Evolutionary conservation across 2,888 invertebrate species (phyloP).

Genomic region (Oligia latruncula): DNA sequence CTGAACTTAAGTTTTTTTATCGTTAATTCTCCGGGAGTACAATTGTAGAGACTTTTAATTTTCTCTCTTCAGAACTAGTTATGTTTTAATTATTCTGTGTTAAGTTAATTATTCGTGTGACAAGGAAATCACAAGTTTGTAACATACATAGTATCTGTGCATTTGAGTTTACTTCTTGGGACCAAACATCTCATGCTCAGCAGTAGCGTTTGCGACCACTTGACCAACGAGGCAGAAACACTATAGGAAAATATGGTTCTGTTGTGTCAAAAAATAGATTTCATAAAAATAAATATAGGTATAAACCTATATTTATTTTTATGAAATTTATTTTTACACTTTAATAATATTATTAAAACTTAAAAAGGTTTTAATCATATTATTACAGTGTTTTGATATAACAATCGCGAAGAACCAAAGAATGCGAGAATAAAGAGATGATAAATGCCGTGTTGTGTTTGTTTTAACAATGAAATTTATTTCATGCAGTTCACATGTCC

Average conservation of each 20-base stretch:
- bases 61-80: constrained; percentile 33
- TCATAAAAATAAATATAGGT: too few relatives aligned
- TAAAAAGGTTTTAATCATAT: neutral
- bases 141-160: neutral
- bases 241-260: neutral
- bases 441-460: neutral
- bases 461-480: neutral
- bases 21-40: constrained; percentile 24
- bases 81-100: constrained; percentile 43
- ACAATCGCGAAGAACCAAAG: neutral
- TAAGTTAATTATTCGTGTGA: constrained; percentile 3
- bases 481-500: neutral
- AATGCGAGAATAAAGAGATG: neutral
- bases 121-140: neutral
- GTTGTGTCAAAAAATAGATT: too few relatives aligned
- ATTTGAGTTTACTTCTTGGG: neutral
- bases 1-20: constrained; percentile 50
- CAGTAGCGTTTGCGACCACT: too few relatives aligned
- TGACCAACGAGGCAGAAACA: neutral
- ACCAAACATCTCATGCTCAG: neutral
- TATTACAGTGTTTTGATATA: neutral
- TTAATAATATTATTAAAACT: too few relatives aligned
- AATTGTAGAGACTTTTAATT: constrained; percentile 51
- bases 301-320: too few relatives aligned
- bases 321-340: too few relatives aligned